Base-by-base conservation (phyloP, 2,113 vertebrate species). In the Channa maculata region DNA sequence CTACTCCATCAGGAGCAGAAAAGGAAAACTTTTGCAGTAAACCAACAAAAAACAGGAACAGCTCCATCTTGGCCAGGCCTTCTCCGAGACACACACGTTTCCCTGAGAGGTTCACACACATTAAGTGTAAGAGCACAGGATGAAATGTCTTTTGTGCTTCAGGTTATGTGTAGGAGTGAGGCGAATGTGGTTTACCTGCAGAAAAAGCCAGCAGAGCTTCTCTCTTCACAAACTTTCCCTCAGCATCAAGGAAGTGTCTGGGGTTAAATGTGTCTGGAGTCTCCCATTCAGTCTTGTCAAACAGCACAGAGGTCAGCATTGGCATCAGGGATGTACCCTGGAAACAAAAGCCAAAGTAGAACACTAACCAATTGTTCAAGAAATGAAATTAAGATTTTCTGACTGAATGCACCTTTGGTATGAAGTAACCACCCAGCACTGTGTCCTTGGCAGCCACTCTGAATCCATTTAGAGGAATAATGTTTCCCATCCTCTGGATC, bases 121-220 rank as follows among this genome's bases (percentile, higher is more conserved):
- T 24, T 2, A 13, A 6, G 11, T 38, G 6, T 41, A 12, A 55
- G 10, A 65, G 8, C 12, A 53, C 14, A 39, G 10, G 39, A 53
- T 13, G 0, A 57, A 3, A 44, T 1, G 0, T 11, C 2, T 8
- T 3, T 6, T 64, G 7, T 52, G 4, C 8, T 34, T 60, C 0
- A 37, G 1, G 0, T 45, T 45, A 0, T 49, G 1, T 0, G 3
- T 6, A 0, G 8, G 7, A n/a, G 36, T 24, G 0, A 50, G 51
- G 71, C 24, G n/a, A 38, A 44, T 7, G 2, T 71, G 14, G 8
- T 58, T 89, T 80, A 97, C 96, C 95, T 88, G 94, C 88, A 82
- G 95, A 97, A 87, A 97, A 97, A 62, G 96, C 93, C 67, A 97
- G 54, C 73, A 96, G 94, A 70, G 94, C 87, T 14, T 95, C 96